Evolutionary conservation across 2,888 invertebrate genomes (phyloP).

Genomic region (Carpatolechia fugitivella): DNA sequence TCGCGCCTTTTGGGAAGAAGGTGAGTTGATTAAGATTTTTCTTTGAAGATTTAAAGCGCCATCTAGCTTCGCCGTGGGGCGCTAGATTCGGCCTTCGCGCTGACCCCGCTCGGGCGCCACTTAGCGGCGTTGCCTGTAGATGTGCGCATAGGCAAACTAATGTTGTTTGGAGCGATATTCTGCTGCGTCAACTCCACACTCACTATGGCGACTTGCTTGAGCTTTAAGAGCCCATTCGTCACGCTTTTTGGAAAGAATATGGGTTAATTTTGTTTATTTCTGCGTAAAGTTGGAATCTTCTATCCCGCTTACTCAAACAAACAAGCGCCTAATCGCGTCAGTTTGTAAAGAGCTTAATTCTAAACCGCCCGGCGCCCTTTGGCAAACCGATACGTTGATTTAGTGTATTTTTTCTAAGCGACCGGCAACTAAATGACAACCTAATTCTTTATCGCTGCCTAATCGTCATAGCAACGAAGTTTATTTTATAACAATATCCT

Average conservation of each 20-base stretch:
- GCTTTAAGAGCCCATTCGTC: constrained; percentile 88
- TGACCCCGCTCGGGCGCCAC: constrained; percentile 93
- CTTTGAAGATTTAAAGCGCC: not conserved
- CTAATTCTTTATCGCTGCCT: too few species aligned
- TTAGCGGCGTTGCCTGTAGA: constrained; percentile 94
- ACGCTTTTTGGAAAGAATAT: constrained; percentile 85
- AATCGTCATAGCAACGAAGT: too few species aligned
- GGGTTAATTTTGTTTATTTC: constrained; percentile 5
- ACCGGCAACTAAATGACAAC: too few species aligned
- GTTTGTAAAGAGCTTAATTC: too few species aligned
- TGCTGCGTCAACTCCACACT: constrained; percentile 95
- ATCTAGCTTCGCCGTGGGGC: constrained; percentile 83
- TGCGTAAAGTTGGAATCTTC: too few species aligned
- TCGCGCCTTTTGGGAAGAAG: constrained; percentile 86
- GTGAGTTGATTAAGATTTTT: constrained; percentile 32
- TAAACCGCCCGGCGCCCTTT: too few species aligned
- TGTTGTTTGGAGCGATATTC: constrained; percentile 94
- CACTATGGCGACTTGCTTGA: constrained; percentile 92
- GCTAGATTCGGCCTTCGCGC: constrained; percentile 83
- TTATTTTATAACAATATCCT: too few species aligned
- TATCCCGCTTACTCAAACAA: too few species aligned
- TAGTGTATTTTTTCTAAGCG: too few species aligned
- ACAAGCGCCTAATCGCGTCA: too few species aligned
- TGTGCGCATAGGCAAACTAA: constrained; percentile 93
- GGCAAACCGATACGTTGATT: too few species aligned